These are phyloP conservation scores for Catharus ustulatus DNA, from an alignment of 2,797 vertebrate species.

Conservation along the genomic window DNA sequence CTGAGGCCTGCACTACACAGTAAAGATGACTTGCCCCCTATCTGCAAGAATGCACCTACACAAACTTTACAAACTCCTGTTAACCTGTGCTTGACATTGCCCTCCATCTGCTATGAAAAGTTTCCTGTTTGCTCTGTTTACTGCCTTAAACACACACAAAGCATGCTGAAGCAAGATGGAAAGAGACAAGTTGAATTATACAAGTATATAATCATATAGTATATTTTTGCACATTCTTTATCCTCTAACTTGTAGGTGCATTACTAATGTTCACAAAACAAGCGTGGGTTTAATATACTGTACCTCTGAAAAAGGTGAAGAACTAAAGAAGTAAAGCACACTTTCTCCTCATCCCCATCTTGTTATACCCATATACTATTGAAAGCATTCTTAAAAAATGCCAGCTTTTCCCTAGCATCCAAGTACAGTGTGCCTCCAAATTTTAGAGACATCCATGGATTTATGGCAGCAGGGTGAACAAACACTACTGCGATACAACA, in stretches of 20 bases:
- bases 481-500: neutral
- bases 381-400: neutral
- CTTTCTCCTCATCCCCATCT: neutral
- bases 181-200: neutral
- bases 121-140: neutral
- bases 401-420: neutral
- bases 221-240: neutral
- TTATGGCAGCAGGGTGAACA: neutral
- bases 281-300: neutral
- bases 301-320: neutral
- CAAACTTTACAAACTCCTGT: neutral
- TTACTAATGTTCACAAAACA: neutral
- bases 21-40: neutral
- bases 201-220: no score
- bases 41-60: neutral
- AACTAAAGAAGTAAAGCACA: neutral
- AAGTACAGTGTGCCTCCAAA: neutral
- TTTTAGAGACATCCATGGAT: neutral
- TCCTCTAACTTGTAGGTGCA: neutral
- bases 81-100: neutral
- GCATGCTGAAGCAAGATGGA: neutral
- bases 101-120: neutral
- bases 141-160: neutral
- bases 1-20: neutral
- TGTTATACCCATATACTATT: neutral